phyloP scores from a whole-genome alignment of 2,797 vertebrate genomes.

The Perodicticus potto region DNA sequence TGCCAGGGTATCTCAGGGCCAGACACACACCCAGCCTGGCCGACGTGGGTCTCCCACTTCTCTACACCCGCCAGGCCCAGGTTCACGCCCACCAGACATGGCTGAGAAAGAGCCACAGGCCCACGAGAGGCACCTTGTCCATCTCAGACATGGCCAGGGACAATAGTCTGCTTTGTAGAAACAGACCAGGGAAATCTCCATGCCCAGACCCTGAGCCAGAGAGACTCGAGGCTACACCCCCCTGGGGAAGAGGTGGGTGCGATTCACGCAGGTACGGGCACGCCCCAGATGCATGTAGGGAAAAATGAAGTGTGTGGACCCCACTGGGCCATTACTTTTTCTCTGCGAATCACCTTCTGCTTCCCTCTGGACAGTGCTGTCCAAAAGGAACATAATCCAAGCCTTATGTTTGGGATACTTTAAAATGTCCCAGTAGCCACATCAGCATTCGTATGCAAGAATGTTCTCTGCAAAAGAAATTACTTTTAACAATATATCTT shows the following conservation, averaged over 20 bases:
- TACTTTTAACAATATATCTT: background rate
- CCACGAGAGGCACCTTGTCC: background rate
- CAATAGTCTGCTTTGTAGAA: background rate
- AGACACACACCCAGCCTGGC: background rate
- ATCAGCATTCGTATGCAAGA: no score
- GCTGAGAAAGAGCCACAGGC: background rate
- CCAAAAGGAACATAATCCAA: background rate
- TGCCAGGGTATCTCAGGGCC: background rate
- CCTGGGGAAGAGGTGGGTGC: background rate
- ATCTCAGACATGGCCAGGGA: accelerated
- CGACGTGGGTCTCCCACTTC: background rate
- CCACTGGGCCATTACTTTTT: background rate
- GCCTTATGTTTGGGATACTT: background rate
- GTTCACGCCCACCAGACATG: background rate
- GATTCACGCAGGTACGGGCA: accelerated
- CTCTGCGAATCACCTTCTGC: background rate
- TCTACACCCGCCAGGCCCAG: no score
- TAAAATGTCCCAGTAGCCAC: background rate
- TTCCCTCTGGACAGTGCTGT: no score
- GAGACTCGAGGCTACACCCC: background rate
- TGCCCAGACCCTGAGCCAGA: background rate
- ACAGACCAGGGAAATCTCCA: background rate
- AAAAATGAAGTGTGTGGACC: background rate
- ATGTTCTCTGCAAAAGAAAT: no score
- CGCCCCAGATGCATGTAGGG: accelerated